Evolutionary conservation across 1,140 invertebrate genomes (phyloP), one percentile per base, ranked within the genome.

Genomic region (Thaumetopoea pityocampa): DNA sequence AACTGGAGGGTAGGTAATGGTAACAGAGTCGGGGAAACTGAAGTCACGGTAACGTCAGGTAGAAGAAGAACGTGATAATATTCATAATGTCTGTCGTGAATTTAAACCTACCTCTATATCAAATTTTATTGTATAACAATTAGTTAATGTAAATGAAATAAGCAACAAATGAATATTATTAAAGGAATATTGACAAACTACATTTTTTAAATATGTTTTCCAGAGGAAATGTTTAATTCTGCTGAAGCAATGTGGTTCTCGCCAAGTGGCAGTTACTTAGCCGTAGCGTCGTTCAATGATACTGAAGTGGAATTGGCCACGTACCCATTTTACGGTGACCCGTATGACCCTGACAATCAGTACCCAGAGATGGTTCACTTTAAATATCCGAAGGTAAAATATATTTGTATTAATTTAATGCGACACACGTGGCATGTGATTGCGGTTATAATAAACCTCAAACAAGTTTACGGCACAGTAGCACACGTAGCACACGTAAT

Each of bases 191-290:
- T n/a, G n/a, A n/a, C n/a, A n/a, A n/a, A n/a, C n/a, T n/a, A n/a
- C n/a, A n/a, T n/a, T n/a, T n/a, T n/a, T n/a, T n/a, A n/a, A n/a
- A n/a, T 7, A 36, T 14, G 24, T 23, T 19, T 90, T 70, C 69
- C 86, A 54, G 96, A 98, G 90, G 94, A 96, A 83, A 90, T 97
- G 24, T 88, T 96, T 47, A 88, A 89, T 55, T 89, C 89, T 6
- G 91, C 93, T 46, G 88, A 89, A 59, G 94, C 94, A 0, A 45
- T 95, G 35, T 96, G 94, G 94, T 94, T 95, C 80, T 94, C 94
- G 7, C 88, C 90, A 1, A 87, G 89, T 62, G 93, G 93, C 3
- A 88, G 73, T 5, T 90, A 88, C 65, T 58, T 96, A 20, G 91
- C 91, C 2, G 96, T 92, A 57, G 92, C 90, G 1, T 87, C 89